Percentiles rank a stretch among this genome's conserved stretches.
phyloP scores from a whole-genome alignment of 2,797 vertebrate genomes.

The Oryzias dopingdopingensis region DNA sequence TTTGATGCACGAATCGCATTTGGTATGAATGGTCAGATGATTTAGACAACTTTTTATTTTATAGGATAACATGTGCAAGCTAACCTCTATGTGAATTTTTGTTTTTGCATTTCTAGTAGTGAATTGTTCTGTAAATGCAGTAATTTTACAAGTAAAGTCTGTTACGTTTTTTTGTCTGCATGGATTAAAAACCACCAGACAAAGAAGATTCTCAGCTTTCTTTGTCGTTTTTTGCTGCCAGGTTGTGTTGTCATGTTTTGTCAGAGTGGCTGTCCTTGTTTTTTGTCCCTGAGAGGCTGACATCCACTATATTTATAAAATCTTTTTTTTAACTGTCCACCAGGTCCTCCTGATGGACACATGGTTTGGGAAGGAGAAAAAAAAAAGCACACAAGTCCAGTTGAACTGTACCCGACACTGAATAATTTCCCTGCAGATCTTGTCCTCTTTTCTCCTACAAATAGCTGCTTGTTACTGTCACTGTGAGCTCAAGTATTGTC shows the following conservation, averaged over 20 bases:
- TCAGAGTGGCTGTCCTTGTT: constrained; percentile 37
- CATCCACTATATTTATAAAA: constrained; percentile 48
- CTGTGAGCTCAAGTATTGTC: constrained; percentile 21
- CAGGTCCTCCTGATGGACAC: constrained; percentile 27
- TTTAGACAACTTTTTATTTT: too few species aligned
- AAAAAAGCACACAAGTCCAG: constrained; percentile 35
- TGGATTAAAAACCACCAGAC: background rate
- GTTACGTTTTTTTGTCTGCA: background rate
- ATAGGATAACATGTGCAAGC: too few species aligned
- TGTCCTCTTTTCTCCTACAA: constrained; percentile 27
- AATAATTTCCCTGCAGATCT: constrained; percentile 16
- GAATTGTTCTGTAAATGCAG: too few species aligned
- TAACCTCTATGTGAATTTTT: too few species aligned
- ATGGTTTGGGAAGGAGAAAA: constrained; percentile 26
- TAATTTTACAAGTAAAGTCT: too few species aligned
- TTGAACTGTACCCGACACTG: constrained; percentile 44
- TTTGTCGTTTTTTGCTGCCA: constrained; percentile 3
- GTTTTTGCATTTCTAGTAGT: too few species aligned
- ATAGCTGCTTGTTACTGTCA: constrained; percentile 33
- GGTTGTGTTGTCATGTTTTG: constrained; percentile 8
- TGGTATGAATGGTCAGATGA: too few species aligned
- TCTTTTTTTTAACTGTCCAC: constrained; percentile 26
- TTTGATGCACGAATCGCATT: too few species aligned
- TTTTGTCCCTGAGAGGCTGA: constrained; percentile 34
- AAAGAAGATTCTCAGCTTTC: background rate